phyloP scores from a whole-genome alignment of 1,140 invertebrate species.

The Hylaeus anthracinus region DNA sequence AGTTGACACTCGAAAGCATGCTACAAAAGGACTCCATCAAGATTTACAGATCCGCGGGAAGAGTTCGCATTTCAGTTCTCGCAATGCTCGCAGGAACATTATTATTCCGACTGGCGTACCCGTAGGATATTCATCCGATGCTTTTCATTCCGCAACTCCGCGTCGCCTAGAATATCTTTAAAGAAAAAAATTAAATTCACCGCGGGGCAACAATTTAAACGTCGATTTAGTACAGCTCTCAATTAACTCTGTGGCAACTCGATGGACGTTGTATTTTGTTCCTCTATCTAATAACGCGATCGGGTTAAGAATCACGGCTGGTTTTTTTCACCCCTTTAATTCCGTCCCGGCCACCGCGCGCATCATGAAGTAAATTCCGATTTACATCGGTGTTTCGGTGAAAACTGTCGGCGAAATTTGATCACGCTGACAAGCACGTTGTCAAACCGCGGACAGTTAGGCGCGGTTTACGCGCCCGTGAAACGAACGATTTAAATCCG shows the following conservation, averaged over 20 bases:
- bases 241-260: too few species aligned
- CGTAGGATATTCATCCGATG: background rate
- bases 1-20: too few species aligned
- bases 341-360: too few species aligned
- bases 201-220: too few species aligned
- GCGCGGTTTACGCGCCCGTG: background rate
- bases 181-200: too few species aligned
- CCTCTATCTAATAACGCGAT: too few species aligned
- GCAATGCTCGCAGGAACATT: background rate
- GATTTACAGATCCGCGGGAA: background rate
- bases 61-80: background rate
- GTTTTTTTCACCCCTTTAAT: too few species aligned
- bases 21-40: background rate
- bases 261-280: too few species aligned
- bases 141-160: background rate
- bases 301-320: background rate
- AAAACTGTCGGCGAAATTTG: background rate
- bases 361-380: background rate
- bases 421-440: slow-evolving; percentile 7
- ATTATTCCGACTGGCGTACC: background rate
- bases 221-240: too few species aligned
- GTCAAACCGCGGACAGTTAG: slow-evolving; percentile 16
- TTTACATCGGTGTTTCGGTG: slow-evolving; percentile 9
- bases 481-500: slow-evolving; percentile 14
- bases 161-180: too few species aligned